Evolutionary conservation across 2,888 invertebrate species (phyloP).

Genomic region (Endotricha flammealis): DNA sequence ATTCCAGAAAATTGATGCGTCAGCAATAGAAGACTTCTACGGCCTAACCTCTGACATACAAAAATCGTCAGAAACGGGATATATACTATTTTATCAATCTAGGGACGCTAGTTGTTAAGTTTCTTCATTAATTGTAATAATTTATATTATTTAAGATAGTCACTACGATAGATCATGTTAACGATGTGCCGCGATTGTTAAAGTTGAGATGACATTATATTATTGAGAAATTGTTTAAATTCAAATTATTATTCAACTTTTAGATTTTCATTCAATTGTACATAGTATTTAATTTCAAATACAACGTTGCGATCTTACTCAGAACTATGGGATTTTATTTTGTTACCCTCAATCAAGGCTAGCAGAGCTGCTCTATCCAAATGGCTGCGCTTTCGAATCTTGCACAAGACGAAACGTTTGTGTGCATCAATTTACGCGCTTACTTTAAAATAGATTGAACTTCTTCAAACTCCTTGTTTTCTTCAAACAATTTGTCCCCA

Average conservation of each 20-base stretch:
- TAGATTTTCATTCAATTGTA: constrained; percentile 58
- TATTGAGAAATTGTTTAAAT: constrained; percentile 63
- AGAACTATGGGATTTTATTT: constrained; percentile 24
- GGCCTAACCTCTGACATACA: constrained; percentile 99
- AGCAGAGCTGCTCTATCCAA: too few relatives aligned
- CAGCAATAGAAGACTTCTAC: constrained; percentile 99
- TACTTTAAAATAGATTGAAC: too few relatives aligned
- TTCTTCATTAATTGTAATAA: constrained; percentile 59
- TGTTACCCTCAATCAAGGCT: too few relatives aligned
- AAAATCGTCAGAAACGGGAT: constrained; percentile 99
- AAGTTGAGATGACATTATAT: constrained; percentile 68
- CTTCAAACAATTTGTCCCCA: too few relatives aligned
- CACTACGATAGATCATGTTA: constrained; percentile 59
- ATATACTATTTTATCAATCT: constrained; percentile 99
- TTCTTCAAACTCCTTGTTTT: too few relatives aligned
- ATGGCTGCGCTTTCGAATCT: too few relatives aligned
- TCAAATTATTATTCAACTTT: constrained; percentile 46
- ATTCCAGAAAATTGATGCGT: constrained; percentile 98
- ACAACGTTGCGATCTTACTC: constrained; percentile 56
- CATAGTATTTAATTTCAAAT: constrained; percentile 63
- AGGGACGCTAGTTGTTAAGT: constrained; percentile 84
- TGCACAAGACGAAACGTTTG: too few relatives aligned
- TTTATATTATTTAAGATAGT: constrained; percentile 65
- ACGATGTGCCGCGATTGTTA: constrained; percentile 67
- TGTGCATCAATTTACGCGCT: too few relatives aligned